Percentiles rank a stretch among this genome's conserved stretches.
Conservation (phyloP, 2,797 vertebrate species). For the Tarsius wallacei region DNA sequence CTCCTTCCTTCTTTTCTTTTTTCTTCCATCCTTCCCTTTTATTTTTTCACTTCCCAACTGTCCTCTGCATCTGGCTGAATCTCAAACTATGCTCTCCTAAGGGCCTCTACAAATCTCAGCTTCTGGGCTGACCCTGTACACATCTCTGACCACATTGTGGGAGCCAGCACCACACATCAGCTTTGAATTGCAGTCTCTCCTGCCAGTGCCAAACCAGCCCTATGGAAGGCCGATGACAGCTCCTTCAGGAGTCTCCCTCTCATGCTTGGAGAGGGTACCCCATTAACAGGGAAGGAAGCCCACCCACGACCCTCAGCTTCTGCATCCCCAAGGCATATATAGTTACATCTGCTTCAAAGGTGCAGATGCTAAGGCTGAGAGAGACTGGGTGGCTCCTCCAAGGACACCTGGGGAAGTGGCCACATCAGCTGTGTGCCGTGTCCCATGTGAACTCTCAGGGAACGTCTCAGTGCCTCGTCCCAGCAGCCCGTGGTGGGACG, state of each 20-base stretch:
- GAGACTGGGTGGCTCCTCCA: background rate
- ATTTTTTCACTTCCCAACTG: background rate
- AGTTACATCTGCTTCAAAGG: background rate
- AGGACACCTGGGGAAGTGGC: background rate
- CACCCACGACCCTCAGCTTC: background rate
- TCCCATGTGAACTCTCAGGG: background rate
- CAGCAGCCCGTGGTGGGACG: background rate
- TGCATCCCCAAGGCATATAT: no score
- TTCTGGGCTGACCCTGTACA: background rate
- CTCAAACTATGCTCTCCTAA: background rate
- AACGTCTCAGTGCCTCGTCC: background rate
- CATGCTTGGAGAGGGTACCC: background rate
- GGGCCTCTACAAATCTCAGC: no score
- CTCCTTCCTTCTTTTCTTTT: no score
- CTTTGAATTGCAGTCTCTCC: background rate
- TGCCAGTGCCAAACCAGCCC: rapidly evolving
- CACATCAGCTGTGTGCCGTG: background rate
- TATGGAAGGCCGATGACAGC: background rate
- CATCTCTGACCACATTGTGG: background rate
- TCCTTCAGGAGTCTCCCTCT: rapidly evolving
- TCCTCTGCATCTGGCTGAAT: background rate
- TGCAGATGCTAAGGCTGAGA: background rate
- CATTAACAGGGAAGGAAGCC: background rate
- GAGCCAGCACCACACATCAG: background rate
- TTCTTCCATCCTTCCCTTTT: background rate